Percentiles rank a stretch among this genome's conserved stretches.
Evolutionary conservation across 2,113 vertebrate species (phyloP).

Genomic region (Coptodon rendalli): DNA sequence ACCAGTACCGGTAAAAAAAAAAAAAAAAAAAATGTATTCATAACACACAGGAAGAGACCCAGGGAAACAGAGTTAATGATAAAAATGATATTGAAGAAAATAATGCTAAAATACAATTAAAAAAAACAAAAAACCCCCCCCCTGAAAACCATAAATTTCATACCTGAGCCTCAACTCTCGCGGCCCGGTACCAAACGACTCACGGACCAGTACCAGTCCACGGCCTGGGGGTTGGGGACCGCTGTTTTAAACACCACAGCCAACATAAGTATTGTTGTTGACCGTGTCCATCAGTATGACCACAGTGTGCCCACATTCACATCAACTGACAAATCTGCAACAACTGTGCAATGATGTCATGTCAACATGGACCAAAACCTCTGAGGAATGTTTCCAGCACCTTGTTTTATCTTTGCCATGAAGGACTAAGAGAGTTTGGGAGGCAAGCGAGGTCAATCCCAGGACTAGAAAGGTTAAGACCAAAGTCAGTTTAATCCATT

Average conservation of each 20-base stretch:
- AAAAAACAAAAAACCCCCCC: too few species aligned
- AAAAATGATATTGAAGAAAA: too few species aligned
- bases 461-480: background rate
- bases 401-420: background rate
- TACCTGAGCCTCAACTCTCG: too few species aligned
- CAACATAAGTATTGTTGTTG: background rate
- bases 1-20: too few species aligned
- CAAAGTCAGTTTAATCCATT: background rate
- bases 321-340: background rate
- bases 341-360: background rate
- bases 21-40: too few species aligned
- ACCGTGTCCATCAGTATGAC: background rate
- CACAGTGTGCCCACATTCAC: background rate
- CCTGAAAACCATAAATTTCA: too few species aligned
- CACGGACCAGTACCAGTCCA: too few species aligned
- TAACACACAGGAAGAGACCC: too few species aligned
- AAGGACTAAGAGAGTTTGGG: background rate
- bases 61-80: too few species aligned
- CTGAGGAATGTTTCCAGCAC: background rate
- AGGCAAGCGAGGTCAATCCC: background rate
- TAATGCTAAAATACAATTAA: too few species aligned
- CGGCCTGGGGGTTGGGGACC: too few species aligned
- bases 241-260: background rate
- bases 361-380: background rate
- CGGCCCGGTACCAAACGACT: too few species aligned